phyloP scores from a whole-genome alignment of 37 sponge, comb jelly and placozoan genomes.

The Bolinopsis microptera region DNA sequence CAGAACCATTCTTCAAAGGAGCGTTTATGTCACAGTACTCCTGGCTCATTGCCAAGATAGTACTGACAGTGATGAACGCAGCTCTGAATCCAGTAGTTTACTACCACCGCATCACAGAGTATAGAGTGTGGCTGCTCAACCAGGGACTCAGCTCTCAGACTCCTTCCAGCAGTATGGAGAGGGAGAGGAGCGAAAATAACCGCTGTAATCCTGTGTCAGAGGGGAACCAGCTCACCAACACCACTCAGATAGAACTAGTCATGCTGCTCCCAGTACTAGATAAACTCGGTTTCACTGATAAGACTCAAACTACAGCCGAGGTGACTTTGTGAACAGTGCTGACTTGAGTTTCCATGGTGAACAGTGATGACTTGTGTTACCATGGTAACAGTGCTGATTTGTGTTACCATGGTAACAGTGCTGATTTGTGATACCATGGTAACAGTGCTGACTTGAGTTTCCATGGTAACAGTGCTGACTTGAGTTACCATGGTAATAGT shows the following conservation, averaged over 20 bases:
- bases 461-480: too few species aligned
- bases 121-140: not conserved
- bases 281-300: too few species aligned
- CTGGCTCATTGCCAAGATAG: constrained; percentile 8
- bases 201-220: too few species aligned
- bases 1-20: not conserved
- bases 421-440: too few species aligned
- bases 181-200: not conserved
- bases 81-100: constrained; percentile 20
- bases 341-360: too few species aligned
- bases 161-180: not conserved
- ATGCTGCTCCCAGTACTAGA: not conserved
- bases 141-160: not conserved
- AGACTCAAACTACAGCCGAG: too few species aligned
- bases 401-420: too few species aligned
- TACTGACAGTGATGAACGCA: not conserved
- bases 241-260: not conserved
- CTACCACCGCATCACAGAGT: not conserved
- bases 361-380: too few species aligned
- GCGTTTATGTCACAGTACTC: not conserved
- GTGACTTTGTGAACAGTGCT: too few species aligned
- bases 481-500: too few species aligned
- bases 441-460: too few species aligned
- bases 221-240: not conserved
- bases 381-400: too few species aligned